Percentiles rank a stretch among this genome's conserved stretches.
Evolutionary conservation across 2,113 vertebrate species (phyloP).

Genomic region (Actenoides hombroni): DNA sequence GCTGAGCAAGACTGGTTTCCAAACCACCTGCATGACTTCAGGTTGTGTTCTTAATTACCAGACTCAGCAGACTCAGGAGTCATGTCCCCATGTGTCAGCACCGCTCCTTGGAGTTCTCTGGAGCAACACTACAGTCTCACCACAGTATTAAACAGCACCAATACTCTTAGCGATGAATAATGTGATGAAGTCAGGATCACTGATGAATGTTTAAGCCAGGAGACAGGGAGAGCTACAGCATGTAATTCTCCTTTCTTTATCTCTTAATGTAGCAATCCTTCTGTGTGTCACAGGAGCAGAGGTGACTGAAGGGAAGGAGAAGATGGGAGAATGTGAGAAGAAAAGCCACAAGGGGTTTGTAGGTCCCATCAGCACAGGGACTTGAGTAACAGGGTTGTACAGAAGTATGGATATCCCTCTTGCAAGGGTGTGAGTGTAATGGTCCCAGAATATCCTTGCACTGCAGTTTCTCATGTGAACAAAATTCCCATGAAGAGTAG

Average conservation of each 20-base stretch:
- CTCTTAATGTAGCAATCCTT: background rate
- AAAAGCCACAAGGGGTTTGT: background rate
- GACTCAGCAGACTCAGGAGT: background rate
- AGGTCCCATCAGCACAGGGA: background rate
- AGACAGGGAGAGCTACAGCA: background rate
- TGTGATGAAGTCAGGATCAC: background rate
- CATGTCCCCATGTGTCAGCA: rapidly evolving
- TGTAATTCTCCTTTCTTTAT: background rate
- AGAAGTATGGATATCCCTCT: background rate
- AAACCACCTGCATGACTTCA: background rate
- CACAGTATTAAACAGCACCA: background rate
- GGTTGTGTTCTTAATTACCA: no score
- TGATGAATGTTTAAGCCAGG: background rate
- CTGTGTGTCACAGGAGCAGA: background rate
- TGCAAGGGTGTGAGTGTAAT: background rate
- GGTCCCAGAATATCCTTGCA: background rate
- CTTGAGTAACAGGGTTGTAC: background rate
- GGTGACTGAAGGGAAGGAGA: background rate
- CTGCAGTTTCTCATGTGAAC: background rate
- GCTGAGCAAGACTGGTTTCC: background rate
- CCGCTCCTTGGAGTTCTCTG: background rate
- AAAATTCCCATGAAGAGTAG: background rate
- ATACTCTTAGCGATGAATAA: background rate
- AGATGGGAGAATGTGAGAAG: background rate
- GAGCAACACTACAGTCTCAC: rapidly evolving